Evolutionary conservation across 1,140 invertebrate genomes (phyloP), one percentile per base, ranked within the genome.

Genomic region (Homarus americanus): DNA sequence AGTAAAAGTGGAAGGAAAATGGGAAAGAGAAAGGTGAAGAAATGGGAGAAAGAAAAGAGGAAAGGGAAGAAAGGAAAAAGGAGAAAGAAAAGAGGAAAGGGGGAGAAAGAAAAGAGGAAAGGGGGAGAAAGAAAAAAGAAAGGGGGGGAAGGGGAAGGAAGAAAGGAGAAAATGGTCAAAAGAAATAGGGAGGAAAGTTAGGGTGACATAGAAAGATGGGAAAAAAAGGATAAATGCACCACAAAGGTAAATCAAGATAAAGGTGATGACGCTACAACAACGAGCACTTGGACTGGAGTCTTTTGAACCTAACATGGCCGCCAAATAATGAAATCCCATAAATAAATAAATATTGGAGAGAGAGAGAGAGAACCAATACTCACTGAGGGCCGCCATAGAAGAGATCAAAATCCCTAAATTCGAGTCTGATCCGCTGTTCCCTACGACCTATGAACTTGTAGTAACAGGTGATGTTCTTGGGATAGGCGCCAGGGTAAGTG

Each of bases 381-480:
- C 95, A 99, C 98, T 99, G 99, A 93, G 98, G 97, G 93, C 99
- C 99, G 93, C 99, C 99, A 95, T 98, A 99, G 95, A 99, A 99
- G 83, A 99, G 96, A 95, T 99, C 98, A 95, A 99, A 99, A 95
- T 99, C 99, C 93, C 98, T 96, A 95, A 99, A 99, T 95, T 98
- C 98, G 91, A 99, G 95, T 91, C 98, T 96, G 93, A 99, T 97
- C 93, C 99, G 95, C 95, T 99, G 98, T 84, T 97, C 97, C 38
- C 96, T 95, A 93, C 96, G 96, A n/a, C 99, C 99, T 93, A 97
- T 96, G 94, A 99, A 98, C 94, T 97, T 96, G 95, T 99, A 99
- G 94, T 96, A 97, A 95, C 98, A 99, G 93, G 96, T 96, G 91
- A 99, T 95, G 94, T 98, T 97, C 95, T 99, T 99, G 87, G 99